phyloP scores from a whole-genome alignment of 2,888 invertebrate species.

The Reticulitermes lucifugus region DNA sequence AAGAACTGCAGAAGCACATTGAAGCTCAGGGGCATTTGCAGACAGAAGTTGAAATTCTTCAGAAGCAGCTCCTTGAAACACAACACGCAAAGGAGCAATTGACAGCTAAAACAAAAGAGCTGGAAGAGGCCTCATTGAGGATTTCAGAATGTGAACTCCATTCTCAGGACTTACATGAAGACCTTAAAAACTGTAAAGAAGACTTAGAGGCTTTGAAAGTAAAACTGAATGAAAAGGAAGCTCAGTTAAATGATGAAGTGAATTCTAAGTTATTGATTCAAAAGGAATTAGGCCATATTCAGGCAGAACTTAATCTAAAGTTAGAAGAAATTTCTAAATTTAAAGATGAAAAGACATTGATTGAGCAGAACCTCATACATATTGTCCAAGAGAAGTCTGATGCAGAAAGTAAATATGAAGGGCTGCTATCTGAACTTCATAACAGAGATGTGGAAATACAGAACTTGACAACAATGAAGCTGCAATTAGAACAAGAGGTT shows the following conservation, averaged over 20 bases:
- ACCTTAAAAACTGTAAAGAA: not conserved
- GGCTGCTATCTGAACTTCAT: not conserved
- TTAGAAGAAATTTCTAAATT: not conserved
- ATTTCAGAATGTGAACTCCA: not conserved
- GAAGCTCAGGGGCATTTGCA: not conserved
- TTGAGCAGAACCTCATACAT: not conserved
- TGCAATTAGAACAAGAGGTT: conserved; percentile 63
- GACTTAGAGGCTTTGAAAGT: not conserved
- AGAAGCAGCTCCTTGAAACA: not conserved
- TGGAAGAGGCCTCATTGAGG: not conserved
- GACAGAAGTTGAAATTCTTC: not conserved
- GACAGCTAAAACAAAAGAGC: not conserved
- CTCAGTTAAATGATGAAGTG: not conserved
- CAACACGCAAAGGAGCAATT: not conserved
- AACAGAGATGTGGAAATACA: conserved; percentile 59
- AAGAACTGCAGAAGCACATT: not conserved
- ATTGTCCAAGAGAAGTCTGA: not conserved
- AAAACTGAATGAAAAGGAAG: not conserved
- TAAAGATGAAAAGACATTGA: not conserved
- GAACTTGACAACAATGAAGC: conserved; percentile 56
- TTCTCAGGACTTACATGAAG: not conserved
- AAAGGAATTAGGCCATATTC: not conserved
- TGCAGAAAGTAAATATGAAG: not conserved
- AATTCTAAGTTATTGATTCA: not conserved
- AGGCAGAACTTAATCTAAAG: conserved; percentile 49